Percentiles rank a stretch among this genome's conserved stretches.
Evolutionary conservation across 2,888 invertebrate species (phyloP).

Genomic region (Drosophila borborema): DNA sequence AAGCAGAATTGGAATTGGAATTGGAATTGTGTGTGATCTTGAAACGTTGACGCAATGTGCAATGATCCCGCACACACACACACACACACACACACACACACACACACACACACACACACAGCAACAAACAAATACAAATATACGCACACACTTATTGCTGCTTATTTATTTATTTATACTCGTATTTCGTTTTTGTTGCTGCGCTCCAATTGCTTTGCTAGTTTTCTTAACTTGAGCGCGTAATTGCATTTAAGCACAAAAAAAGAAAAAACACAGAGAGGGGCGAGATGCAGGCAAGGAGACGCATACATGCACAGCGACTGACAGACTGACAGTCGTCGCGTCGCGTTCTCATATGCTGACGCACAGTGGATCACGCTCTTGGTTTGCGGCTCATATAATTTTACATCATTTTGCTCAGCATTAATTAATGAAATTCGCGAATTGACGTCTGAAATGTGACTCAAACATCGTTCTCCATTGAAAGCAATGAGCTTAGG

Average conservation of each 20-base stretch:
- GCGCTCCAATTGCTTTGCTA: conserved; percentile 73
- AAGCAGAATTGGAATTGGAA: conserved; percentile 46
- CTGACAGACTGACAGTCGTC: conserved; percentile 57
- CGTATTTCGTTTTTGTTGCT: conserved; percentile 61
- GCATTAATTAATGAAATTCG: background rate
- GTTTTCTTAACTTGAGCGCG: conserved; percentile 74
- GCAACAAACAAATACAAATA: conserved; percentile 9
- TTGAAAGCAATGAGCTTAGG: background rate
- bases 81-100: conserved; percentile 39
- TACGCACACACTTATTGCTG: conserved; percentile 31
- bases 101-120: conserved; percentile 47
- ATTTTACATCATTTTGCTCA: conserved; percentile 3
- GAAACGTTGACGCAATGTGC: conserved; percentile 80
- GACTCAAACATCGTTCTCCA: background rate
- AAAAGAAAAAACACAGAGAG: conserved; percentile 13
- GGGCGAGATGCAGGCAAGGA: background rate
- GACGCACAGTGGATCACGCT: conserved; percentile 62
- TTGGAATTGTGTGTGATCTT: conserved; percentile 70
- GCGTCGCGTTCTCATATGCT: conserved; percentile 42
- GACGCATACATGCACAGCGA: conserved; percentile 18
- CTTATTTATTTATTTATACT: conserved; percentile 57
- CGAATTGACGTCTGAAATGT: conserved; percentile 7
- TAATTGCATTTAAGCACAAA: conserved; percentile 76
- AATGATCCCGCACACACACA: conserved; percentile 70
- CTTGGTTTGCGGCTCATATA: conserved; percentile 13